Evolutionary conservation across 2,888 invertebrate species (phyloP).

Genomic region (Trissonchulus sp.): DNA sequence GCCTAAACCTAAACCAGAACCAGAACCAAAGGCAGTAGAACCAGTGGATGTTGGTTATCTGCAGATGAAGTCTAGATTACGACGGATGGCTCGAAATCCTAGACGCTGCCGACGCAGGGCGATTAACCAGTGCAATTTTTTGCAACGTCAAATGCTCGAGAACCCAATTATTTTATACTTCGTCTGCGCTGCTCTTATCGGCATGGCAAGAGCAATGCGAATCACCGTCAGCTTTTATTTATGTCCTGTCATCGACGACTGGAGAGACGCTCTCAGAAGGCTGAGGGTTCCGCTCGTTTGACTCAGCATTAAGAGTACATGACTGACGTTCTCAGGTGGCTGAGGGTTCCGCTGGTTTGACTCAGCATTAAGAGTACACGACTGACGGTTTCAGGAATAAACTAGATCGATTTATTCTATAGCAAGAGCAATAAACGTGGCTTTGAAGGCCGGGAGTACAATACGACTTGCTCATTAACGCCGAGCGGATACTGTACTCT

Average conservation of each 20-base stretch:
- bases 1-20: not conserved
- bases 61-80: not conserved
- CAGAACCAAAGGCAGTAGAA: not conserved
- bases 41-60: no score
- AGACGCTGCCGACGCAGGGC: conserved; percentile 20
- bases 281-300: not conserved
- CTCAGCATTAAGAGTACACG: conserved; percentile 15
- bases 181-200: conserved; percentile 19
- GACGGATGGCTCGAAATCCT: not conserved
- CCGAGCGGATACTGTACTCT: no score
- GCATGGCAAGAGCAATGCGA: conserved; percentile 26
- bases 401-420: no score
- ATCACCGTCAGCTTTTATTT: conserved; percentile 28
- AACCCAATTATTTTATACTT: conserved; percentile 29
- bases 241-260: conserved; percentile 28
- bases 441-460: no score
- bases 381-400: conserved; percentile 3
- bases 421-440: no score
- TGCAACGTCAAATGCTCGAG: conserved; percentile 14
- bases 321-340: not conserved
- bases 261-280: not conserved
- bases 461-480: no score
- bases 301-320: conserved; percentile 18
- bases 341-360: not conserved
- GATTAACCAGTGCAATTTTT: conserved; percentile 18